phyloP scores from a whole-genome alignment of 2,113 vertebrate species.

The Australoheros scitulus region DNA sequence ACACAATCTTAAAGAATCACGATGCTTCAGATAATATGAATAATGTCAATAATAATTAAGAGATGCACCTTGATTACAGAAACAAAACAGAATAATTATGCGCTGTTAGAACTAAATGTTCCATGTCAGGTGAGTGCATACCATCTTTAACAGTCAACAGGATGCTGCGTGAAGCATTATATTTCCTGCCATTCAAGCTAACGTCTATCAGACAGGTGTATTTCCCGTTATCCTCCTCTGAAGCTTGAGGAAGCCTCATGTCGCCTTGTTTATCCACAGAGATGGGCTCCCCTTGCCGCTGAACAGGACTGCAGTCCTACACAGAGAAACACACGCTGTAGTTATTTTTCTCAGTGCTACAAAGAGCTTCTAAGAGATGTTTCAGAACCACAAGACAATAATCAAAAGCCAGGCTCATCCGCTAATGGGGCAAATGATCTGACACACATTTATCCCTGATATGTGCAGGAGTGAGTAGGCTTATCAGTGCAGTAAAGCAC shows the following conservation, averaged over 20 bases:
- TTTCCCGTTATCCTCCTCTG: slow-evolving; percentile 38
- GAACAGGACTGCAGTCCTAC: slow-evolving; percentile 61
- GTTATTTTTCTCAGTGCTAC: neutral
- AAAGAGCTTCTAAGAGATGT: neutral
- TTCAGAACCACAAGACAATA: neutral
- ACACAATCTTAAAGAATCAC: no score
- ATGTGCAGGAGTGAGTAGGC: neutral
- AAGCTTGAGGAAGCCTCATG: neutral
- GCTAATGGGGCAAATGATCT: neutral
- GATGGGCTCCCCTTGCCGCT: neutral
- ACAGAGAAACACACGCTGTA: slow-evolving; percentile 2
- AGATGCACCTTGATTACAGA: neutral
- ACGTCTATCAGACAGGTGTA: slow-evolving; percentile 75
- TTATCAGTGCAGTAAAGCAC: neutral
- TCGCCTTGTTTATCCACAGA: neutral
- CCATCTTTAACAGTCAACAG: slow-evolving; percentile 3
- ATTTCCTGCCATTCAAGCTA: slow-evolving; percentile 37
- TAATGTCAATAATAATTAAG: no score
- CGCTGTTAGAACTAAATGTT: neutral
- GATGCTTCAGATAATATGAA: no score
- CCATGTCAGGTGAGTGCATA: neutral
- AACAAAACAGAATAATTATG: neutral
- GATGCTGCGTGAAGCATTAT: slow-evolving; percentile 61
- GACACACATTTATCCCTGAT: neutral
- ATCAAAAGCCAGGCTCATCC: neutral